A percentile compares a stretch with the other conserved stretches of the same genome.
Conservation (phyloP, 2,797 vertebrate species). For the Gymnocypris eckloni region DNA sequence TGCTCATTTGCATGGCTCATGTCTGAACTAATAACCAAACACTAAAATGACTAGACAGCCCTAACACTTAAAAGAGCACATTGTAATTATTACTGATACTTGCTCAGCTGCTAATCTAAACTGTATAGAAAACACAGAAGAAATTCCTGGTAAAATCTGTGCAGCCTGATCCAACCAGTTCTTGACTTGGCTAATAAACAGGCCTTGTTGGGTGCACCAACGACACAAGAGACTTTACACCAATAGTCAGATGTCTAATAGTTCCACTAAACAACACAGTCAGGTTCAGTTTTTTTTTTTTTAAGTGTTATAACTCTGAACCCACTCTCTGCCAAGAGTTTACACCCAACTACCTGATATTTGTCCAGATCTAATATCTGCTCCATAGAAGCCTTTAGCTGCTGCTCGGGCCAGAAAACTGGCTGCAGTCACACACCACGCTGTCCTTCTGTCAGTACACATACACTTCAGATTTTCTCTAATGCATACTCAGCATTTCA, state of each 20-base stretch:
- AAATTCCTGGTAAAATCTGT: neutral
- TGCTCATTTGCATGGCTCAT: conserved; percentile 10
- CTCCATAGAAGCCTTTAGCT: conserved; percentile 49
- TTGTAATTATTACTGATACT: neutral
- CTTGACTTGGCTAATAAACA: neutral
- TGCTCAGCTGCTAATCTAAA: neutral
- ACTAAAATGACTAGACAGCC: conserved; percentile 21
- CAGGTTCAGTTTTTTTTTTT: neutral
- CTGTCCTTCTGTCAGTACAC: conserved; percentile 22
- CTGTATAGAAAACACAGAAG: neutral
- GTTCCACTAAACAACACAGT: neutral
- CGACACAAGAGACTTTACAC: neutral
- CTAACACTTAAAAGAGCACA: conserved; percentile 7
- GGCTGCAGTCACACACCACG: conserved; percentile 22
- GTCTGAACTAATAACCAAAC: conserved; percentile 36
- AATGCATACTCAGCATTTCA: conserved; percentile 38
- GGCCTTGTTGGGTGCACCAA: neutral
- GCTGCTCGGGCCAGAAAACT: conserved; percentile 20
- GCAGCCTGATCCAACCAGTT: neutral
- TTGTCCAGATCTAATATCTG: conserved; percentile 65
- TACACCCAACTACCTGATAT: conserved; percentile 53
- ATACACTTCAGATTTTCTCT: conserved; percentile 26
- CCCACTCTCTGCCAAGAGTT: conserved; percentile 36
- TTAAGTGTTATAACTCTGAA: conserved; percentile 1
- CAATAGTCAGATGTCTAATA: neutral